Base-by-base conservation (phyloP, 2,888 invertebrate genomes). In the Spialia ferax region DNA sequence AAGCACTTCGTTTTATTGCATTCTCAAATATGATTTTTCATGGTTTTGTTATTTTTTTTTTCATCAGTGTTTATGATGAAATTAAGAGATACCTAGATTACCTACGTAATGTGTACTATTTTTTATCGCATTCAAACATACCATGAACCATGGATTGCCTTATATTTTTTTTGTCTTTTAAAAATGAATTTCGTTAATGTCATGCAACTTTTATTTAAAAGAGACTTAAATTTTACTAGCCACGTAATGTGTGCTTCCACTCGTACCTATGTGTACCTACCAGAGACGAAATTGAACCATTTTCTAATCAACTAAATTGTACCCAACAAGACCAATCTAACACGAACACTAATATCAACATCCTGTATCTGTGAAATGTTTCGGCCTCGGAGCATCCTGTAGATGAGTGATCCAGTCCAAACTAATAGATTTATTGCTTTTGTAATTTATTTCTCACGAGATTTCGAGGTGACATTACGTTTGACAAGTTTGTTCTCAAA, bases 301-400 rank as follows among this genome's bases (percentile, higher is more conserved):
- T 59, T 65, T 59, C 65, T 26, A 65, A 65, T 65, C 50, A 65
- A 42, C 29, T 23, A 48, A 57, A 65, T 65, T 50, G 65, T 11
- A 35, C 45, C 45, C 64, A 64, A 64, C 63, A 55, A 63, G 55
- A 45, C 56, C 22, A 57, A 57, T 57, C 57, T 48, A 20, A 56
- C 56, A 18, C 50, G 50, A 50, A 50, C 64, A 42, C 18, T 60
- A 66, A 60, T 66, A 42, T 60, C 59, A 70, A 73, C 75, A 73
- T 75, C 73, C 74, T 71, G 71, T 66, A 69, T 61, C 64, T 62
- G 29, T 54, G 67, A 71, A 71, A 65, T 63, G 69, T 72, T 73
- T 73, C 69, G 73, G 70, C 72, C 70, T 72, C 69, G 68, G 64
- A 65, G 57, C 75, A 72, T 75, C 74, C 75, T 72, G 75, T 69